Evolutionary conservation across 2,888 invertebrate species (phyloP).

Genomic region (Leptinotarsa tumamoca): DNA sequence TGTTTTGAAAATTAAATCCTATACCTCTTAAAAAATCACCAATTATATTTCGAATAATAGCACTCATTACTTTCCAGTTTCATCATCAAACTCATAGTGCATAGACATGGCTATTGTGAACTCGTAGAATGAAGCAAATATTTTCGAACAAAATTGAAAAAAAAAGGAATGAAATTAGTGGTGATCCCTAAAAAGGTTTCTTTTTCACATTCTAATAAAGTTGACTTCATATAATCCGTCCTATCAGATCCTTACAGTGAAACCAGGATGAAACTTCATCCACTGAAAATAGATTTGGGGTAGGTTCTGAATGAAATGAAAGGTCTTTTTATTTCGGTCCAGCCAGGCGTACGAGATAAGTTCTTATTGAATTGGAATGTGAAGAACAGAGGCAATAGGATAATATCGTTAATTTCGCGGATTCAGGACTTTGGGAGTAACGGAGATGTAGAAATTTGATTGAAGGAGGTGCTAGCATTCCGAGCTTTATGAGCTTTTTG

Average conservation of each 20-base stretch:
- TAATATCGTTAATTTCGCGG: conserved; percentile 3
- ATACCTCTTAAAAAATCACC: no score
- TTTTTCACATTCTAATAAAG: background rate
- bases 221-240: background rate
- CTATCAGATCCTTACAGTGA: background rate
- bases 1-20: no score
- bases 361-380: conserved; percentile 3
- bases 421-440: background rate
- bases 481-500: background rate
- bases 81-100: no score
- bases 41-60: no score
- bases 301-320: background rate
- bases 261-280: background rate
- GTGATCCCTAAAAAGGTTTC: no score
- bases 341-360: conserved; percentile 1
- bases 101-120: no score
- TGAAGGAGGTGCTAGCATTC: background rate
- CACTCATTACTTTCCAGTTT: no score
- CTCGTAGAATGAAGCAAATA: no score
- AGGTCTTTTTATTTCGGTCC: conserved; percentile 2
- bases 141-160: no score
- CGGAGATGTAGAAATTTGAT: background rate
- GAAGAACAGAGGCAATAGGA: background rate
- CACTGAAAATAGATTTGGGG: background rate
- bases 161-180: no score